Base-by-base conservation (phyloP, 1,140 invertebrate genomes). In the Leptinotarsa defecta region DNA sequence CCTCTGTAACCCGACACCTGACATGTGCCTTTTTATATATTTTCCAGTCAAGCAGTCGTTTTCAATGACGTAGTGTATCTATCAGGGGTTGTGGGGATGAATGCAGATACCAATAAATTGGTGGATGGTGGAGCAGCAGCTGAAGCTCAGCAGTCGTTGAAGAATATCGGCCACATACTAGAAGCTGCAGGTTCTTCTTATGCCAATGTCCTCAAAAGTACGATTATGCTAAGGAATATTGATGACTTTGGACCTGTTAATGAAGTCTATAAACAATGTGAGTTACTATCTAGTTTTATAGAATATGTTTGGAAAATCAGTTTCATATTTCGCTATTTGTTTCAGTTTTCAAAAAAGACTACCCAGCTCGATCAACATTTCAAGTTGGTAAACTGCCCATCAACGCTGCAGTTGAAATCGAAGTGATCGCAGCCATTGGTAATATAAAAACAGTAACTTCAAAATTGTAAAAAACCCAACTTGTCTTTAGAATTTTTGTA, bases 121-220 rank as follows among this genome's bases (percentile, higher is more conserved):
- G 94, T 95, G 3, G 83, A 87, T 19, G 95, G 94, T 52, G 94
- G 93, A 48, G 90, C 92, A 13, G 90, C 86, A 27, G 88, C 86
- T 24, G 91, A 98, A 86, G 88, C 94, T 11, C 88, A 91, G 75
- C 91, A 94, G 86, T 93, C 91, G 20, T 86, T 98, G 48, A 89
- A 89, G 69, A 96, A 96, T 83, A 88, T 98, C 79, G 90, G 91
- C 49, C 87, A 91, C 64, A 89, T 96, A 71, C 86, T 97, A 2
- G 88, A 91, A 81, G 93, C 89, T 34, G 93, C 93, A 64, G 94
- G 92, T 15, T 89, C 90, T 8, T 88, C 88, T 52, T 91, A 91
- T 74, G 89, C 90, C 48, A 94, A 94, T 79, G 94, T 97, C 76
- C 88, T 96, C 1, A 97, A 97, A 86, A 92, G 91, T 27, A 96